These are phyloP conservation scores for Bujurquina vittata DNA, from an alignment of 2,113 vertebrate species.

Conservation along the genomic window DNA sequence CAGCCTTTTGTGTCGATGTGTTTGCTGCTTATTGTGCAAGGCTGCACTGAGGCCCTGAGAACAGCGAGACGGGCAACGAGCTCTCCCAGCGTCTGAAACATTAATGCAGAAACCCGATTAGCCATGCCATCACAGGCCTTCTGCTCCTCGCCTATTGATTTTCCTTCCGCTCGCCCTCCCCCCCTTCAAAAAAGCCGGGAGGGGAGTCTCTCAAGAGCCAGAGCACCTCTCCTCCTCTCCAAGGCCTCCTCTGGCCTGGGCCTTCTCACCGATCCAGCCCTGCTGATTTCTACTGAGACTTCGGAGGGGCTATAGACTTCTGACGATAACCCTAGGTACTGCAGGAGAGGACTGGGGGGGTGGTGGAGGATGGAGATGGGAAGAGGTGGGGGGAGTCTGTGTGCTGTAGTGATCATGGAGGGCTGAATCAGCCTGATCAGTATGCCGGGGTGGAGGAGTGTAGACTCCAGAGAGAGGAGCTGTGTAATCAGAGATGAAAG, in stretches of 20 bases:
- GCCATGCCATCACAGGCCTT: conserved; percentile 80
- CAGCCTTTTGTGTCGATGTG: conserved; percentile 39
- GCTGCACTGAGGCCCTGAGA: conserved; percentile 49
- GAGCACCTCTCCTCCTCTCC: conserved; percentile 72
- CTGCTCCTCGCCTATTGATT: conserved; percentile 82
- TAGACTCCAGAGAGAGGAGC: conserved; percentile 63
- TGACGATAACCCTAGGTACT: conserved; percentile 70
- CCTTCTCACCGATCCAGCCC: conserved; percentile 63
- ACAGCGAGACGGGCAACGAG: conserved; percentile 48
- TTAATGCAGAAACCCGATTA: conserved; percentile 84
- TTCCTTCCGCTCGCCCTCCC: conserved; percentile 77
- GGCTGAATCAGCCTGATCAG: conserved; percentile 62
- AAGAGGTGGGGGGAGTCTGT: conserved; percentile 19
- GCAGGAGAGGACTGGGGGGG: conserved; percentile 40
- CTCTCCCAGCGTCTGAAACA: conserved; percentile 81
- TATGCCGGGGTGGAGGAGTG: conserved; percentile 55
- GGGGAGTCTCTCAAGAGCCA: conserved; percentile 75
- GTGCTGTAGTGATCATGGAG: conserved; percentile 56
- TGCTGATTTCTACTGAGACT: conserved; percentile 74
- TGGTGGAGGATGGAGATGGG: conserved; percentile 12
- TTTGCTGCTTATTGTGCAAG: conserved; percentile 58
- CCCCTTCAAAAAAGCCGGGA: conserved; percentile 66
- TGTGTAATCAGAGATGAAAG: conserved; percentile 76
- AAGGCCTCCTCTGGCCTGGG: conserved; percentile 64
- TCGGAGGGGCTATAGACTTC: conserved; percentile 62